Percentiles rank a stretch among this genome's conserved stretches.
Evolutionary conservation across 1,140 invertebrate species (phyloP).

Genomic region (Trichonephila inaurata): DNA sequence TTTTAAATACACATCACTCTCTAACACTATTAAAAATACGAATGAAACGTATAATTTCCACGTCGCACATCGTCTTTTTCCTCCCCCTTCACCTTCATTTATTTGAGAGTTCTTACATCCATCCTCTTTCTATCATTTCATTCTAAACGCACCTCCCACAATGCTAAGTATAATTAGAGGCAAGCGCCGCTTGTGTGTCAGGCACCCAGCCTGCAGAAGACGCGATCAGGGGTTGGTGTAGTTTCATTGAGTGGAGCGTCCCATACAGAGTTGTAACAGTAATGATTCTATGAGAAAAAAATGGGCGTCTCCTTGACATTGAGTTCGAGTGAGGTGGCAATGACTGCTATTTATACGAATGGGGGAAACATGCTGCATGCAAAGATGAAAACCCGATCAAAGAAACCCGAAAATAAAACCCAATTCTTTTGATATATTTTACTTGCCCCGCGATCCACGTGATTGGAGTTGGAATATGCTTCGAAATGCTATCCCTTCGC

Average conservation of each 20-base stretch:
- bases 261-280: constrained; percentile 9
- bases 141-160: constrained; percentile 1
- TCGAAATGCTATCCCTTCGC: constrained; percentile 71
- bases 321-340: constrained; percentile 68
- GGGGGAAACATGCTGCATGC: constrained; percentile 62
- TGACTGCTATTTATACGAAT: constrained; percentile 74
- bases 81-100: background rate
- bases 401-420: constrained; percentile 71
- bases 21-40: background rate
- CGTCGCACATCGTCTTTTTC: background rate
- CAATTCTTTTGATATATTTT: constrained; percentile 73
- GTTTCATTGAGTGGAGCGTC: constrained; percentile 2
- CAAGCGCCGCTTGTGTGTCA: constrained; percentile 6
- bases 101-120: constrained; percentile 8
- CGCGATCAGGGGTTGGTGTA: background rate
- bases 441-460: constrained; percentile 58
- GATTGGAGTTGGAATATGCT: constrained; percentile 57
- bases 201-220: background rate
- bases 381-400: constrained; percentile 65
- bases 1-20: background rate
- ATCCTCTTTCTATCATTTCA: background rate
- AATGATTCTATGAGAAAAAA: constrained; percentile 1
- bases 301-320: constrained; percentile 73
- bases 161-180: background rate
- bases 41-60: constrained; percentile 4